phyloP scores from a whole-genome alignment of 2,888 invertebrate species.

The Amblyjoppa fuscipennis region DNA sequence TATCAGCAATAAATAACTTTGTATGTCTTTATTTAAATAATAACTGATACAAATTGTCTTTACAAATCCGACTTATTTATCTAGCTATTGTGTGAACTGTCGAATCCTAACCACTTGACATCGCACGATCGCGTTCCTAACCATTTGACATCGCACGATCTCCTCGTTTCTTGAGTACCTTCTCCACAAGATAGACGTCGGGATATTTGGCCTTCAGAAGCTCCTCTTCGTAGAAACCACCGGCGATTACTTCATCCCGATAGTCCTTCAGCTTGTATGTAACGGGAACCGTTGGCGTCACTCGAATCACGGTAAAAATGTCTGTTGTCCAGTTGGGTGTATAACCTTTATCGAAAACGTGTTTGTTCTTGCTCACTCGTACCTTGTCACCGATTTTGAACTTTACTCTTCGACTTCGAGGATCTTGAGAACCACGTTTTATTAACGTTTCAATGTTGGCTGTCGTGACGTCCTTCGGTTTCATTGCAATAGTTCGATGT shows the following conservation, averaged over 20 bases:
- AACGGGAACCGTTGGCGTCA: conserved; percentile 72
- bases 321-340: conserved; percentile 80
- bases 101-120: conserved; percentile 60
- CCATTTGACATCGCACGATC: background rate
- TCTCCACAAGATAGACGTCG: conserved; percentile 59
- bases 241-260: conserved; percentile 73
- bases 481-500: conserved; percentile 80
- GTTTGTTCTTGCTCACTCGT: conserved; percentile 77
- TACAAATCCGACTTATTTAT: conserved; percentile 45
- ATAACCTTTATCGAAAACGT: conserved; percentile 79
- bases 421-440: conserved; percentile 21
- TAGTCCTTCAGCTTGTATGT: conserved; percentile 78
- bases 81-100: conserved; percentile 57
- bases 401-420: conserved; percentile 40
- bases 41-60: conserved; percentile 16
- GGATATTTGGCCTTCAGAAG: conserved; percentile 47
- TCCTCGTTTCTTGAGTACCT: conserved; percentile 47
- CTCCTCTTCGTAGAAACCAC: conserved; percentile 58
- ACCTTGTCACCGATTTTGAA: conserved; percentile 78
- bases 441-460: conserved; percentile 72
- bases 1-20: conserved; percentile 20
- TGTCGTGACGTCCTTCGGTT: conserved; percentile 78
- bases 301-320: conserved; percentile 75
- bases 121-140: background rate
- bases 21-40: conserved; percentile 18